Conservation (phyloP, 1,140 invertebrate species). For the Dinothrombium tinctorium region DNA sequence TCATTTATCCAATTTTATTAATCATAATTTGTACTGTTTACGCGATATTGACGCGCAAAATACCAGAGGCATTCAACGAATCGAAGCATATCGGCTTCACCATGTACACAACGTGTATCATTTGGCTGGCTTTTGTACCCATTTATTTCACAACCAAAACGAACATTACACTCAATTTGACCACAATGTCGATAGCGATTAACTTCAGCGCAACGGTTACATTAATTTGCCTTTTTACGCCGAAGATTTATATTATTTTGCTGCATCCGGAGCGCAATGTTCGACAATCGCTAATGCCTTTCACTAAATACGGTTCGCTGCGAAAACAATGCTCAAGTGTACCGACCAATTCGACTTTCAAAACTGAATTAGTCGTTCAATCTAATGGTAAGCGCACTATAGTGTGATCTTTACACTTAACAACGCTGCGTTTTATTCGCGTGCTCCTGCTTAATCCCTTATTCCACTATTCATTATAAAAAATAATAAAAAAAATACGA, state of each 20-base stretch:
- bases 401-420: too few relatives aligned
- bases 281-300: constrained; percentile 29
- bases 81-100: constrained; percentile 80
- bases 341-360: too few relatives aligned
- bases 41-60: constrained; percentile 67
- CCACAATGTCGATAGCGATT: constrained; percentile 73
- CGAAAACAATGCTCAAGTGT: too few relatives aligned
- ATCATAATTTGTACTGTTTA: constrained; percentile 69
- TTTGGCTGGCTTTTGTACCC: constrained; percentile 76
- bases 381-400: too few relatives aligned
- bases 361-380: too few relatives aligned
- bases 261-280: constrained; percentile 75
- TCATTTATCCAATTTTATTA: constrained; percentile 64
- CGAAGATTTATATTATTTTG: constrained; percentile 82
- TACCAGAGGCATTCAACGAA: constrained; percentile 85
- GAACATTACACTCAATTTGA: constrained; percentile 53
- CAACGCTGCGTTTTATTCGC: too few relatives aligned
- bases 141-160: constrained; percentile 61
- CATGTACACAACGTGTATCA: constrained; percentile 85
- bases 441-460: too few relatives aligned
- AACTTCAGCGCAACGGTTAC: constrained; percentile 69
- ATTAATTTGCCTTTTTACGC: constrained; percentile 62
- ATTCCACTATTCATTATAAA: too few relatives aligned
- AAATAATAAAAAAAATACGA: too few relatives aligned
- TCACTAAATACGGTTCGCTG: too few relatives aligned